Conservation (phyloP, 2,888 invertebrate genomes). For the Frankliniella fusca region DNA sequence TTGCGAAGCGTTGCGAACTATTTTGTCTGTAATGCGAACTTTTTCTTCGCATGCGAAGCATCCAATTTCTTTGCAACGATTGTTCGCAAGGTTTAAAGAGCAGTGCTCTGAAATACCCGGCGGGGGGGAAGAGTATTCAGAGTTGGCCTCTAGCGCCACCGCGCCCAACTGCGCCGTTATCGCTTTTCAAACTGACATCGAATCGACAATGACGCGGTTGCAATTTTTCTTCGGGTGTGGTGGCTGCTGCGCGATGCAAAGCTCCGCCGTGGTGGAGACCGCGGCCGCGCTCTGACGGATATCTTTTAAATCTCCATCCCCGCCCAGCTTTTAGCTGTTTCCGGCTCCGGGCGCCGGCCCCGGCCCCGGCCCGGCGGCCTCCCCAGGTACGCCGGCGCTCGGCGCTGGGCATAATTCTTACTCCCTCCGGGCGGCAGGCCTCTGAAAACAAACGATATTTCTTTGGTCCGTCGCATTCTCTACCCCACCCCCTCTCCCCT, state of each 20-base stretch:
- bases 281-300: neutral
- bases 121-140: neutral
- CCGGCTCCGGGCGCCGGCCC: neutral
- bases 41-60: too few species aligned
- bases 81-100: neutral
- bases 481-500: neutral
- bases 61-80: too few species aligned
- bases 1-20: too few species aligned
- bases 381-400: neutral
- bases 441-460: constrained; percentile 25
- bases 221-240: neutral
- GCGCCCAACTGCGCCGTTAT: neutral
- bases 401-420: constrained; percentile 8
- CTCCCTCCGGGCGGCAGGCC: neutral
- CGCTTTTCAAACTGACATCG: neutral
- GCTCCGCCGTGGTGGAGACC: neutral
- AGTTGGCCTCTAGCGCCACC: neutral
- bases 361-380: neutral
- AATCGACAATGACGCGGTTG: neutral
- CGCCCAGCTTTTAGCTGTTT: constrained; percentile 4
- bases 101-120: too few species aligned
- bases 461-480: neutral
- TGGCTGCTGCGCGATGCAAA: neutral
- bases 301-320: constrained; percentile 20
- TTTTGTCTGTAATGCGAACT: too few species aligned